phyloP scores from a whole-genome alignment of 1,140 invertebrate genomes.

The Metaphire vulgaris region DNA sequence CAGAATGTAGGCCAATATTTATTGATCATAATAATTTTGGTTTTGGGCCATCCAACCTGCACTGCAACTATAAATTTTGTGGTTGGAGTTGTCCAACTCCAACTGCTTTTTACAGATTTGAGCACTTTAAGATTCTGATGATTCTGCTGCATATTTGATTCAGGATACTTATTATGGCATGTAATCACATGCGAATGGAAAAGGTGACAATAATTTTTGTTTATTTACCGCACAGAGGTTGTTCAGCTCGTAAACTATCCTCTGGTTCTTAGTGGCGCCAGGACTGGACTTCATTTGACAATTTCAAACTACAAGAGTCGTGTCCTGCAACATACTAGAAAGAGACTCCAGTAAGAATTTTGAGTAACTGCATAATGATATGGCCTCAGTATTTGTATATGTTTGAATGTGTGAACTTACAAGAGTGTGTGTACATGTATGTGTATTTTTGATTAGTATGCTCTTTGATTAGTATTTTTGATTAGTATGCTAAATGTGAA shows the following conservation, averaged over 20 bases:
- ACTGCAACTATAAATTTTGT: too few relatives aligned
- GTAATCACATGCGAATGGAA: too few relatives aligned
- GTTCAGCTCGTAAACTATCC: not conserved
- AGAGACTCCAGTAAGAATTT: not conserved
- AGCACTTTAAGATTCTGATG: too few relatives aligned
- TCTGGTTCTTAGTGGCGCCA: conserved; percentile 3
- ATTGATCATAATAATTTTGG: too few relatives aligned
- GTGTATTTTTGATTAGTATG: not conserved
- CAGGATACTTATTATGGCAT: too few relatives aligned
- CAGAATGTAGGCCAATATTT: too few relatives aligned
- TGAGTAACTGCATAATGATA: not conserved
- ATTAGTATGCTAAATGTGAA: too few relatives aligned
- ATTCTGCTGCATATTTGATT: too few relatives aligned
- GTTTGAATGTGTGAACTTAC: not conserved
- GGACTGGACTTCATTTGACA: conserved; percentile 1
- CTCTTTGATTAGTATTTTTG: too few relatives aligned
- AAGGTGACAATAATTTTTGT: not conserved
- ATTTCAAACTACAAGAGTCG: conserved; percentile 1
- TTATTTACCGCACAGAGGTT: conserved; percentile 1
- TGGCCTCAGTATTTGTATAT: not conserved
- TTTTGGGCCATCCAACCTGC: too few relatives aligned
- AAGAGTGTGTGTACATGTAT: not conserved
- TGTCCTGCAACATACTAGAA: not conserved
- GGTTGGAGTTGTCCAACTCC: too few relatives aligned
- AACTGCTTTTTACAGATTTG: too few relatives aligned